These are phyloP conservation scores for Elephas maximus DNA, from an alignment of 2,113 vertebrate species.

Conservation along the genomic window DNA sequence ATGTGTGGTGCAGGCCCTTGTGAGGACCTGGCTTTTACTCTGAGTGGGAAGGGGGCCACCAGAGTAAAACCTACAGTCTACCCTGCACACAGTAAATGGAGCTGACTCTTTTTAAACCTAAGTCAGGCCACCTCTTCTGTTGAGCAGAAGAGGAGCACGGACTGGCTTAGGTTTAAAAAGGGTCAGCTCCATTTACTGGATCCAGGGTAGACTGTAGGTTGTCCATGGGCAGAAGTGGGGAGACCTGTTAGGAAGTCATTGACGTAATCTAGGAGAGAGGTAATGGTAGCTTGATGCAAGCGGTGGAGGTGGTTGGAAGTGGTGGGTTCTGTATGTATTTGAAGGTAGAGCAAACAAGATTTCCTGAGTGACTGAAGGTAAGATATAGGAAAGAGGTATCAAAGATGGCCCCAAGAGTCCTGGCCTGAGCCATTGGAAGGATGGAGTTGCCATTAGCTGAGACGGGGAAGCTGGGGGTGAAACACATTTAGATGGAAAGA, in stretches of 20 bases:
- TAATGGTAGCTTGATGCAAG: background rate
- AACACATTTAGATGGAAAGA: background rate
- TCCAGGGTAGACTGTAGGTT: background rate
- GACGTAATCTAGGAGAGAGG: background rate
- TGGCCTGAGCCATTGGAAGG: background rate
- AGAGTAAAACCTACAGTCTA: background rate
- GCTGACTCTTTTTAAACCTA: background rate
- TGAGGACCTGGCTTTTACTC: slow-evolving; percentile 19
- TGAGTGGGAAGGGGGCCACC: background rate
- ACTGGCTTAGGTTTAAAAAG: background rate
- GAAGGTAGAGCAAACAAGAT: background rate
- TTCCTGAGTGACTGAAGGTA: background rate
- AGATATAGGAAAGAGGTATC: background rate
- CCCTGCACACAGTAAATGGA: background rate
- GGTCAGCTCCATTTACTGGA: background rate
- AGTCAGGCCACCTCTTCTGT: too few relatives aligned
- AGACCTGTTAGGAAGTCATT: background rate
- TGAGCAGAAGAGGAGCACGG: background rate
- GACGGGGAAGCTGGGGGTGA: background rate
- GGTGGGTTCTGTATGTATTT: background rate
- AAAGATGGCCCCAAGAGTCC: background rate
- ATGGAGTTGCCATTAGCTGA: background rate
- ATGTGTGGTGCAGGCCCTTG: background rate
- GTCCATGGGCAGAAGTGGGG: background rate
- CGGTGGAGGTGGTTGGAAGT: background rate